Evolutionary conservation across 2,888 invertebrate genomes (phyloP).

Genomic region (Hirtodrosophila cameraria): DNA sequence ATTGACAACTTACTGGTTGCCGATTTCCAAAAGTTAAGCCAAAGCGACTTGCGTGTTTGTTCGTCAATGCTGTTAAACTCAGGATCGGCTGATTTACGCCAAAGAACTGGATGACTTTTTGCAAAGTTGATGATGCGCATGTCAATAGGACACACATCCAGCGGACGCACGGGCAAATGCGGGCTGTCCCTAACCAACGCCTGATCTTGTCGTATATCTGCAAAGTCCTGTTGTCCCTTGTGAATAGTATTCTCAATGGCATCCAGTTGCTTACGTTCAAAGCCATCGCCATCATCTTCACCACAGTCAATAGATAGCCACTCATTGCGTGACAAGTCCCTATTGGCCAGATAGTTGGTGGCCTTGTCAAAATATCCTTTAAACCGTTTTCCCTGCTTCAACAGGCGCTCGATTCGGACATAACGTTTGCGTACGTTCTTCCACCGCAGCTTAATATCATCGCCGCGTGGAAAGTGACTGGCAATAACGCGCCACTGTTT

Average conservation of each 20-base stretch:
- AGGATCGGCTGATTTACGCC: conserved; percentile 78
- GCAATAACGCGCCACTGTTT: conserved; percentile 81
- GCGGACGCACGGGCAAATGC: conserved; percentile 49
- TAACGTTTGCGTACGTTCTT: conserved; percentile 80
- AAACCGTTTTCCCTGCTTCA: conserved; percentile 79
- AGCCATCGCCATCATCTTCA: conserved; percentile 75
- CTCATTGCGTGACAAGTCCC: conserved; percentile 69
- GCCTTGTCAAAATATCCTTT: conserved; percentile 82
- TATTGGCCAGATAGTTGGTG: conserved; percentile 78
- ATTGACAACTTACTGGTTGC: conserved; percentile 59
- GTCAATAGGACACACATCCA: conserved; percentile 75
- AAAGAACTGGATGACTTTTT: conserved; percentile 81
- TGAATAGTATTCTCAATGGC: conserved; percentile 73
- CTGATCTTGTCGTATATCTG: conserved; percentile 4
- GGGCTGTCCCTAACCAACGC: not conserved
- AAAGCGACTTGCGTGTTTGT: conserved; percentile 73
- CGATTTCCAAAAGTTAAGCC: conserved; percentile 78
- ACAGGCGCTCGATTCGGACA: conserved; percentile 71
- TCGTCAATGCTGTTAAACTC: conserved; percentile 78
- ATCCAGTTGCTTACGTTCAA: conserved; percentile 74
- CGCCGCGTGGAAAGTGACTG: conserved; percentile 72
- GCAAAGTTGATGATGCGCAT: conserved; percentile 80
- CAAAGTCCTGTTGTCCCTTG: conserved; percentile 16
- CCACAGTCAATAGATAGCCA: conserved; percentile 79
- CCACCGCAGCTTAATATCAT: conserved; percentile 81